These are phyloP conservation scores for Cosmia pyralina DNA, from an alignment of 2,888 invertebrate species.

Conservation along the genomic window DNA sequence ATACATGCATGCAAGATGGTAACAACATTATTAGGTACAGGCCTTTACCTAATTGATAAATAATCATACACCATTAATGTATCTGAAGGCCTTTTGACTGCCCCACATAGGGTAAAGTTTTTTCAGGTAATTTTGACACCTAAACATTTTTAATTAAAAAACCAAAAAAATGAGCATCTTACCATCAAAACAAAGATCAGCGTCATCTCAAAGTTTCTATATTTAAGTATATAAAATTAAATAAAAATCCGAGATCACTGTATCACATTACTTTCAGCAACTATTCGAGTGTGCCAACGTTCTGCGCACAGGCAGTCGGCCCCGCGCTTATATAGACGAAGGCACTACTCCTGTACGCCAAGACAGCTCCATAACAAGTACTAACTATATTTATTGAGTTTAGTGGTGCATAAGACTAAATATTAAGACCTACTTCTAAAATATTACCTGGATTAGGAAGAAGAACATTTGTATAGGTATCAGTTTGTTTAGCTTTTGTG, in stretches of 20 bases:
- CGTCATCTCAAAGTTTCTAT: slow-evolving; percentile 63
- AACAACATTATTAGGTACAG: too few relatives aligned
- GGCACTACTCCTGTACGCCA: slow-evolving; percentile 42
- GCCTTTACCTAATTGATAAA: not conserved
- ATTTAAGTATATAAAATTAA: slow-evolving; percentile 40
- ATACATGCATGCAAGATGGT: too few relatives aligned
- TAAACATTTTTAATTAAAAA: not conserved
- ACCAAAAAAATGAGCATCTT: slow-evolving; percentile 48
- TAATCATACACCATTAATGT: not conserved
- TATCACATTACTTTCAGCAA: slow-evolving; percentile 72
- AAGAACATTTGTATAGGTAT: not conserved
- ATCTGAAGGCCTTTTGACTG: not conserved
- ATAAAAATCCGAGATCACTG: slow-evolving; percentile 67
- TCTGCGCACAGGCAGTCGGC: slow-evolving; percentile 47
- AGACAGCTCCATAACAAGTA: slow-evolving; percentile 48
- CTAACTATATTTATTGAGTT: slow-evolving; percentile 29
- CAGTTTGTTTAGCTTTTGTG: slow-evolving; percentile 12
- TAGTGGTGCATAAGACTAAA: slow-evolving; percentile 13
- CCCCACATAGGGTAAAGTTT: too few relatives aligned
- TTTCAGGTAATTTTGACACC: not conserved
- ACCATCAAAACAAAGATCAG: slow-evolving; percentile 74
- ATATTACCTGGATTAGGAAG: not conserved
- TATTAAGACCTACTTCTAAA: slow-evolving; percentile 1
- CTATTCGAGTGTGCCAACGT: slow-evolving; percentile 52
- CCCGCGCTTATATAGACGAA: slow-evolving; percentile 62